Evolutionary conservation across 1,140 invertebrate species (phyloP).

Genomic region (Drosophila oshimai): DNA sequence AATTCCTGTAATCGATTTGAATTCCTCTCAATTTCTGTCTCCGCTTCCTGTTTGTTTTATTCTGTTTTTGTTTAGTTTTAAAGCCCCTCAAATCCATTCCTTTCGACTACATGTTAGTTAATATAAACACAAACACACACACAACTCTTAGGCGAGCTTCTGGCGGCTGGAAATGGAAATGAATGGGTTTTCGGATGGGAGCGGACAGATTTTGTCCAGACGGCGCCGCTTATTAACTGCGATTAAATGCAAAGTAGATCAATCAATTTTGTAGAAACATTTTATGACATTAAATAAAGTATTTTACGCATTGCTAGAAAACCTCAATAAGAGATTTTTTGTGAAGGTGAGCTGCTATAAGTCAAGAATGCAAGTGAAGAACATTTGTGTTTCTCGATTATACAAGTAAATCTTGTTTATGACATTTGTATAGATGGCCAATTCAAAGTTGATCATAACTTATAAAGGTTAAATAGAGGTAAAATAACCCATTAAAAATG

Average conservation of each 20-base stretch:
- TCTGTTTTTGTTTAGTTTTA: slow-evolving; percentile 19
- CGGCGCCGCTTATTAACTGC: slow-evolving; percentile 23
- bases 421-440: neutral
- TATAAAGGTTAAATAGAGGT: slow-evolving; percentile 14
- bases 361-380: neutral
- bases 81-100: slow-evolving; percentile 17
- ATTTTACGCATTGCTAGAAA: slow-evolving; percentile 67
- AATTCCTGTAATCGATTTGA: slow-evolving; percentile 46
- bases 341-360: neutral
- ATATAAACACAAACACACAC: neutral
- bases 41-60: slow-evolving; percentile 25
- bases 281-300: slow-evolving; percentile 63
- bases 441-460: neutral
- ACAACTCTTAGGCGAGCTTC: slow-evolving; percentile 39
- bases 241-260: slow-evolving; percentile 48
- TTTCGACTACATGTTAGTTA: slow-evolving; percentile 15
- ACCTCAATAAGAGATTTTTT: neutral
- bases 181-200: neutral
- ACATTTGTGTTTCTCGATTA: neutral
- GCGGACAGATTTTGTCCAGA: neutral
- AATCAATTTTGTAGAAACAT: slow-evolving; percentile 68
- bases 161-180: neutral
- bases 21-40: neutral
- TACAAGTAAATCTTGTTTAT: slow-evolving; percentile 12
- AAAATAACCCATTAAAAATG: neutral